phyloP scores from a whole-genome alignment of 2,797 vertebrate species.

The Lacerta viridis region DNA sequence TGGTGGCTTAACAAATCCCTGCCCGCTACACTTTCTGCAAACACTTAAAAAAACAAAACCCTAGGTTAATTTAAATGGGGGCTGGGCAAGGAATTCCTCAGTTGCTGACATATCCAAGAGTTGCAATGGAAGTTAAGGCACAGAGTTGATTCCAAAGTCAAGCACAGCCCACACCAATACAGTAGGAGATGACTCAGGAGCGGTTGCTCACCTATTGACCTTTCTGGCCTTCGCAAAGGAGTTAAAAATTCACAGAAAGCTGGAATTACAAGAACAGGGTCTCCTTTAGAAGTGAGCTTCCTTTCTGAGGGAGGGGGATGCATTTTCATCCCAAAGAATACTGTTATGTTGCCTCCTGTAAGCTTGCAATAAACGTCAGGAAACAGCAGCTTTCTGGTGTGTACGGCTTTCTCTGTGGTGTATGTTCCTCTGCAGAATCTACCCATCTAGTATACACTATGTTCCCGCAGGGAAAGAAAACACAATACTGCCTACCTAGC shows the following conservation, averaged over 20 bases:
- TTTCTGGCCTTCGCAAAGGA: not conserved
- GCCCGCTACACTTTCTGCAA: not conserved
- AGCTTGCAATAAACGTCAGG: not conserved
- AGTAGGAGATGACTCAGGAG: not conserved
- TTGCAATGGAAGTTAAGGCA: constrained; percentile 77
- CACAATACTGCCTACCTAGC: rapidly evolving
- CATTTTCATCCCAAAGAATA: not conserved
- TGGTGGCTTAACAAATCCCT: not conserved
- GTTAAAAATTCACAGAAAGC: constrained; percentile 13
- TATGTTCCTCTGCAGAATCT: not conserved
- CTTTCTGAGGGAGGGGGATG: not conserved
- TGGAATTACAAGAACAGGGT: not conserved
- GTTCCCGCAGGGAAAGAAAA: not conserved
- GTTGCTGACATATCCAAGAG: not conserved
- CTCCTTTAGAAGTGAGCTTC: not conserved
- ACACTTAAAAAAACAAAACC: constrained; percentile 17
- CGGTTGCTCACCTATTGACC: constrained; percentile 6
- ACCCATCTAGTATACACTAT: not conserved
- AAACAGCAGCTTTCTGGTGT: not conserved
- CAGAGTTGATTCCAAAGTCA: constrained; percentile 75
- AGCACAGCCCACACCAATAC: constrained; percentile 32
- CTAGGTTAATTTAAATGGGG: not conserved
- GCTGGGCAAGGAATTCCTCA: not conserved
- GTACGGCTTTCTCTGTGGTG: not conserved
- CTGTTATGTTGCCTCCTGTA: not conserved